These are phyloP conservation scores for Chloroceryle inda DNA, from an alignment of 2,797 vertebrate species.

Conservation along the genomic window DNA sequence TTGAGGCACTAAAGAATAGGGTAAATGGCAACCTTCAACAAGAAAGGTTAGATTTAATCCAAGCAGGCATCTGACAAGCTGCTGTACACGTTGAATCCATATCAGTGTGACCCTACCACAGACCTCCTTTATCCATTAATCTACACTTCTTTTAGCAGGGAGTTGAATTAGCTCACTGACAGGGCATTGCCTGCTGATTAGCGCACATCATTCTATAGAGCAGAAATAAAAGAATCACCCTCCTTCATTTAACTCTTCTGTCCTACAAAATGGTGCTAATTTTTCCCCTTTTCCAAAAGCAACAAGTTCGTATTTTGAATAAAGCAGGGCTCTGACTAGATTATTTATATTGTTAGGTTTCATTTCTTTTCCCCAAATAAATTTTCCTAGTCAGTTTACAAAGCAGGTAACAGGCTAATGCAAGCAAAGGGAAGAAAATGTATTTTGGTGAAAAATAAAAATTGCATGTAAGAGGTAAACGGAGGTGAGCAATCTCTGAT, in stretches of 20 bases:
- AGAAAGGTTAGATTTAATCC: constrained; percentile 95
- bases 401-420: neutral
- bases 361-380: constrained; percentile 22
- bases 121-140: constrained; percentile 99
- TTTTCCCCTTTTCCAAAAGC: constrained; percentile 80
- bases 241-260: constrained; percentile 84
- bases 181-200: constrained; percentile 93
- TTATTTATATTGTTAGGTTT: constrained; percentile 40
- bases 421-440: neutral
- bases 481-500: constrained; percentile 1
- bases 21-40: constrained; percentile 98
- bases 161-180: constrained; percentile 94
- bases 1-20: constrained; percentile 91
- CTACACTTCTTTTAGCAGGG: constrained; percentile 95
- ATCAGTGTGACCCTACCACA: constrained; percentile 92
- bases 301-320: constrained; percentile 82
- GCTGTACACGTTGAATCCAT: constrained; percentile 91
- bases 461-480: neutral
- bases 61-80: constrained; percentile 97
- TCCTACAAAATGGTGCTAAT: constrained; percentile 85
- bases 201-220: constrained; percentile 87
- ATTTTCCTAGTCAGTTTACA: constrained; percentile 21
- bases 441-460: neutral
- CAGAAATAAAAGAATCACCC: constrained; percentile 85
- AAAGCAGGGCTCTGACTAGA: neutral